Percentiles rank a stretch among this genome's conserved stretches.
These are phyloP conservation scores for Phalacrocorax aristotelis DNA, from an alignment of 2,113 vertebrate species.

Conservation along the genomic window DNA sequence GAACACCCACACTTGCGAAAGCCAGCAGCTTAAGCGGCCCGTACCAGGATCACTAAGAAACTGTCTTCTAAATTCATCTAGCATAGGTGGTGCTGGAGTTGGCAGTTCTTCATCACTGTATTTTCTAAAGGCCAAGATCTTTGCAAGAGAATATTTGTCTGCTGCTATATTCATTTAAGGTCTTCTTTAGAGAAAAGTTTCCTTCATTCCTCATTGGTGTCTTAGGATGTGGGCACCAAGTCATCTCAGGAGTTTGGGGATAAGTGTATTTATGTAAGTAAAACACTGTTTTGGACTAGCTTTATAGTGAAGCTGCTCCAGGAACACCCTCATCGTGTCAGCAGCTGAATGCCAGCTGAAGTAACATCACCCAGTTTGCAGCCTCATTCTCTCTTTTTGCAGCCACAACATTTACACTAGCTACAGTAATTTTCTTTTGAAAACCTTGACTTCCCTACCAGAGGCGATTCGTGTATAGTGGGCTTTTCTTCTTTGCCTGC, in stretches of 20 bases:
- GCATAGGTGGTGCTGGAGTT: neutral
- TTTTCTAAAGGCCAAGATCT: neutral
- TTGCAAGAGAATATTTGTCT: neutral
- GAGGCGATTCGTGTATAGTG: neutral
- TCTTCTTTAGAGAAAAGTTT: neutral
- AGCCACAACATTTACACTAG: neutral
- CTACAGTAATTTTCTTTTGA: neutral
- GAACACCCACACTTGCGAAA: slow-evolving; percentile 37
- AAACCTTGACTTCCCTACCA: neutral
- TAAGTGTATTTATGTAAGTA: neutral
- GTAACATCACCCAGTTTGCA: neutral
- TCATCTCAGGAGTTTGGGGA: neutral
- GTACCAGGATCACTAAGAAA: neutral
- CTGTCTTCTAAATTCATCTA: neutral
- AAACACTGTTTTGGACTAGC: neutral
- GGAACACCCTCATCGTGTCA: neutral
- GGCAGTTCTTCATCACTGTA: neutral
- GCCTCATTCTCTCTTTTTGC: neutral
- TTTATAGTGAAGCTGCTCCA: neutral
- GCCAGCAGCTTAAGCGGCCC: neutral
- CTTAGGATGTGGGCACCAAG: neutral
- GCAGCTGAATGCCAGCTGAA: neutral
- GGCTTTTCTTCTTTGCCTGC: neutral
- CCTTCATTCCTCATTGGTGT: neutral
- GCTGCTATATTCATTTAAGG: neutral